phyloP scores from a whole-genome alignment of 2,888 invertebrate genomes.

The Alviniconcha strummeri region DNA sequence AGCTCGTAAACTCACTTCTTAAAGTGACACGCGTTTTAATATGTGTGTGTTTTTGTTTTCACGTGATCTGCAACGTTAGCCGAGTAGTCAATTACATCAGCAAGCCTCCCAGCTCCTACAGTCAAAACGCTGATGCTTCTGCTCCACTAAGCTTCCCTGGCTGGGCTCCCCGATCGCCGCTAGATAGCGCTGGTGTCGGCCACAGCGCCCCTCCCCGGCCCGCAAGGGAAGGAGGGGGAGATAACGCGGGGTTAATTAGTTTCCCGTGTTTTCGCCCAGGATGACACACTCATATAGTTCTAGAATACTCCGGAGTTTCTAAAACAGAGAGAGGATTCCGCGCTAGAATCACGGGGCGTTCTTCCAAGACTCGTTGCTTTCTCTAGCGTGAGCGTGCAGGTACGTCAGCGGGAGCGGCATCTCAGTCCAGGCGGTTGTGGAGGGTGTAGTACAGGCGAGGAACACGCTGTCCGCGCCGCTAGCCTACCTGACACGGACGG shows the following conservation, averaged over 20 bases:
- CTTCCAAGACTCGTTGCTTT: no score
- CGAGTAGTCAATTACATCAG: not conserved
- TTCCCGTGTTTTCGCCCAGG: constrained; percentile 20
- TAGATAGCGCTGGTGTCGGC: constrained; percentile 33
- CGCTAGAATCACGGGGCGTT: no score
- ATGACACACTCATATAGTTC: constrained; percentile 16
- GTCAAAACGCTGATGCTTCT: not conserved
- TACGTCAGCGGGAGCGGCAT: no score
- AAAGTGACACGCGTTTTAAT: no score
- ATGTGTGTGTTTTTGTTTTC: not conserved
- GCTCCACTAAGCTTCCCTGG: not conserved
- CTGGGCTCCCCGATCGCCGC: constrained; percentile 22
- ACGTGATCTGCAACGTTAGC: not conserved
- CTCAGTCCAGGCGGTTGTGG: not conserved
- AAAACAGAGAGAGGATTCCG: no score
- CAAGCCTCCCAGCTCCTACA: not conserved
- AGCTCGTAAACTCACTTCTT: no score
- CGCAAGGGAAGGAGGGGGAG: constrained; percentile 7
- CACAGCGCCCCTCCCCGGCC: constrained; percentile 19
- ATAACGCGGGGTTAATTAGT: constrained; percentile 28
- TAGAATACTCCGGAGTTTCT: no score
- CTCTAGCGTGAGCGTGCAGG: no score
- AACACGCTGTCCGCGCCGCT: no score
- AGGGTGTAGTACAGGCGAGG: not conserved
- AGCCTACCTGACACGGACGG: not conserved